Base-by-base conservation (phyloP, 2,888 invertebrate species). In the Anoplius nigerrimus region DNA sequence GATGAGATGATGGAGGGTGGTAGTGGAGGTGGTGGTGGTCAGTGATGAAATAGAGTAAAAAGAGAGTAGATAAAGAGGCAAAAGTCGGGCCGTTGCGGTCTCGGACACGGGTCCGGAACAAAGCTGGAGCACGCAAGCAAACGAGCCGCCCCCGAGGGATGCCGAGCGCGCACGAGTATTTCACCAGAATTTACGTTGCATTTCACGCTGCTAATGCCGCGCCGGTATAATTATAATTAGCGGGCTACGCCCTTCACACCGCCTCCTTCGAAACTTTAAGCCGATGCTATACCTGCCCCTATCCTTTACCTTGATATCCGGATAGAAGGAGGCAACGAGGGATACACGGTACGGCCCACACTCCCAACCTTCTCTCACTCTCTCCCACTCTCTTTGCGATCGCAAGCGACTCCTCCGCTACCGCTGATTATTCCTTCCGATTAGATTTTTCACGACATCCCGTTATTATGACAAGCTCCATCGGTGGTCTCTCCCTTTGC, bases 161-260 rank as follows among this genome's bases (percentile, higher is more conserved):
- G 57, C 45, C 52, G 20, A 52, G 21, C 34, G 27, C 20, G 54
- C 80, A 78, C 75, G 70, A 80, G 80, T 85, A 82, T 86, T 86
- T 84, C 84, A 84, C 82, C 84, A 83, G 84, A 84, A 78, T 86
- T 86, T 85, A 87, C 87, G 85, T 85, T 80, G 83, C 84, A 84
- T 86, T 88, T 88, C 87, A 83, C 86, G 82, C 87, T 87, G 83
- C 84, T 87, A 88, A 88, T 88, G 84, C 85, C 82, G 81, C 83
- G 80, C 81, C 85, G 79, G 84, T 88, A 86, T 87, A 88, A 88
- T 88, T 88, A 88, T 87, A 88, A 88, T 88, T 88, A 88, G 87
- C 82, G 82, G 82, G 87, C 78, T 84, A 86, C 88, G 87, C 88
- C 87, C 83, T 83, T 82, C 81, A 83, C 84, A 76, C 84, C 87